Evolutionary conservation across 53 echinoderm and acorn worm species (phyloP).

Genomic region (Stichopus horrens): DNA sequence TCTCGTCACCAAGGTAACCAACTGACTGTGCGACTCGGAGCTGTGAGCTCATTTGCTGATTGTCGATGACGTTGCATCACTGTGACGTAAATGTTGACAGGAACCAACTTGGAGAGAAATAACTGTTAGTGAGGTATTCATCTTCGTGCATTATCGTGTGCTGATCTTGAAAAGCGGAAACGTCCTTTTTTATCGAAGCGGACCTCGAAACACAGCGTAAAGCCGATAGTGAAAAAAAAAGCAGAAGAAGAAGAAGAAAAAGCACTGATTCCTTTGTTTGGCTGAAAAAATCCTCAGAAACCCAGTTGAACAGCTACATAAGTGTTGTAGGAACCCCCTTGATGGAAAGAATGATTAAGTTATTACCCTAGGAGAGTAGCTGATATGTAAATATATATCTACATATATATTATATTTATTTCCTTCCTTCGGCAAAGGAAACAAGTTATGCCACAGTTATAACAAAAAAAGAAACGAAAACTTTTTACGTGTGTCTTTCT

Average conservation of each 20-base stretch:
- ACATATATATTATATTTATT: too few relatives aligned
- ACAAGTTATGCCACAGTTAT: not conserved
- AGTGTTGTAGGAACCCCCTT: too few relatives aligned
- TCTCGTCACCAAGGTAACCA: constrained; percentile 24
- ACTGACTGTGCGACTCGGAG: not conserved
- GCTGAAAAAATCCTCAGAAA: too few relatives aligned
- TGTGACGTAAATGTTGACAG: constrained; percentile 31
- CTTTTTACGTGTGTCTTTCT: not conserved
- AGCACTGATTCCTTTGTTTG: too few relatives aligned
- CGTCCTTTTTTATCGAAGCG: not conserved
- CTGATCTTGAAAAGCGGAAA: not conserved
- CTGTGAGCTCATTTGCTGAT: constrained; percentile 14
- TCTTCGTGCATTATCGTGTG: not conserved
- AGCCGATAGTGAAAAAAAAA: too few relatives aligned
- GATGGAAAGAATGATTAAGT: too few relatives aligned
- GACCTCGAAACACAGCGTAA: too few relatives aligned
- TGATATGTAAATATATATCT: too few relatives aligned
- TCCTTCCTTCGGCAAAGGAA: not conserved
- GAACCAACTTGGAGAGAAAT: not conserved
- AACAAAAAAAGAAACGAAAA: not conserved
- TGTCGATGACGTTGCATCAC: not conserved
- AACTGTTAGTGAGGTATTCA: not conserved
- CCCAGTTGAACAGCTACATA: too few relatives aligned
- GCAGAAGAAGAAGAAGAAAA: too few relatives aligned
- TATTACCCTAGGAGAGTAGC: too few relatives aligned